Evolutionary conservation across 2,113 vertebrate genomes (phyloP).

Genomic region (Heptranchias perlo): DNA sequence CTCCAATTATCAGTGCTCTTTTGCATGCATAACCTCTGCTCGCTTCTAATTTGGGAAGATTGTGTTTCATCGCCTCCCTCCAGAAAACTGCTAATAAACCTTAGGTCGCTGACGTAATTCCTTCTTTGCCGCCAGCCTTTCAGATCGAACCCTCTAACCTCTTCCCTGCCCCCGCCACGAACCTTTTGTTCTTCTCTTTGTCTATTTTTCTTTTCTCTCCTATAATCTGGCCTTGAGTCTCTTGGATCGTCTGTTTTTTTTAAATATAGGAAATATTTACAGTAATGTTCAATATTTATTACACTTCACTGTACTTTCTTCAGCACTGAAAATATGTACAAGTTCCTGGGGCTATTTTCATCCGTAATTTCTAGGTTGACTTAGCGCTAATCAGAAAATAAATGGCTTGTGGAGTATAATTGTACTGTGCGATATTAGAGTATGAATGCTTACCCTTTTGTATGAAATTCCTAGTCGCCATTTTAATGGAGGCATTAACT

Average conservation of each 20-base stretch:
- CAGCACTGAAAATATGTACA: not conserved
- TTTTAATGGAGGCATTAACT: slow-evolving; percentile 6
- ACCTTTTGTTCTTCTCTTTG: not conserved
- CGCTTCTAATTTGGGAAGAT: not conserved
- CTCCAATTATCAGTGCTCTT: slow-evolving; percentile 16
- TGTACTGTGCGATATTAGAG: not conserved
- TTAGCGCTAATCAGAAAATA: not conserved
- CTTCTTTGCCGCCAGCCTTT: not conserved
- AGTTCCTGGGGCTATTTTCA: not conserved
- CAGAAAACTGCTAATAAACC: not conserved
- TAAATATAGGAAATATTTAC: not conserved
- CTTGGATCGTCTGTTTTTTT: not conserved
- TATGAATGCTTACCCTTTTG: not conserved
- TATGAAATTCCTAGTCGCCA: not conserved
- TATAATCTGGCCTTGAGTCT: not conserved
- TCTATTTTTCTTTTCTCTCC: not conserved
- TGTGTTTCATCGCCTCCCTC: not conserved
- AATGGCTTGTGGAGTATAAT: not conserved
- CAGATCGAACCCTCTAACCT: not conserved
- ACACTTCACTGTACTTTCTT: not conserved
- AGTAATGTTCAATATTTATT: not conserved
- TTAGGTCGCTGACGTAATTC: not conserved
- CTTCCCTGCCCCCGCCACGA: not conserved
- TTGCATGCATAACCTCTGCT: not conserved
- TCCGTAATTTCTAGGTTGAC: slow-evolving; percentile 14